Conservation (phyloP, 2,797 vertebrate species). For the Lemur catta region DNA sequence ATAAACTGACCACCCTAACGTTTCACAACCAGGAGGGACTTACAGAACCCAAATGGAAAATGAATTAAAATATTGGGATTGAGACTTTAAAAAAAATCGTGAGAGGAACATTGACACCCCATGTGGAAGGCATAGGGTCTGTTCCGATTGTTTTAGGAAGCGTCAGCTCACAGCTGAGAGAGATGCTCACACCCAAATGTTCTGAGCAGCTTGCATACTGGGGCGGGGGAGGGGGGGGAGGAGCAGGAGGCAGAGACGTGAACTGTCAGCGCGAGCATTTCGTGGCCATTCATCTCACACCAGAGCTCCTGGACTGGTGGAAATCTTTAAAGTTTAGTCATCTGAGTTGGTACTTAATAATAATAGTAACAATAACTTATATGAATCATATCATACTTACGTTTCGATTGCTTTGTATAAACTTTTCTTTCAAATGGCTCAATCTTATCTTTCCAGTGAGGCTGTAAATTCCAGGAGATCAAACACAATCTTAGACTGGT, state of each 20-base stretch:
- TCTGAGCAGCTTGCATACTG: neutral
- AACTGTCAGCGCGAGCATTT: neutral
- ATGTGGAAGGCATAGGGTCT: neutral
- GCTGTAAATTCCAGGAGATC: neutral
- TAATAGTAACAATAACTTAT: neutral
- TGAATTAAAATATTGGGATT: neutral
- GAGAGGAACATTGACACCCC: neutral
- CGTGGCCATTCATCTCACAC: neutral
- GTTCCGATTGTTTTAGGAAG: neutral
- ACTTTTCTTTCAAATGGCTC: neutral
- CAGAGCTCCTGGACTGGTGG: neutral
- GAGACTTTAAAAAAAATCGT: neutral
- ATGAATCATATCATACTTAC: neutral
- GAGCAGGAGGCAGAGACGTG: neutral
- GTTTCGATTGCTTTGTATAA: neutral
- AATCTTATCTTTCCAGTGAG: neutral
- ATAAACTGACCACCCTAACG: neutral
- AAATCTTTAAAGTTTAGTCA: neutral
- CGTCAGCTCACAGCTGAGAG: neutral
- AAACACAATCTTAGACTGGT: neutral
- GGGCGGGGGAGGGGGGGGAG: neutral
- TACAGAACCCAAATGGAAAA: conserved; percentile 36
- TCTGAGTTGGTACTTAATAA: neutral
- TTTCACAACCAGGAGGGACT: conserved; percentile 16
- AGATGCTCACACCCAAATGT: neutral